Conservation (phyloP, 2,797 vertebrate genomes). For the Thripadectes ignobilis region DNA sequence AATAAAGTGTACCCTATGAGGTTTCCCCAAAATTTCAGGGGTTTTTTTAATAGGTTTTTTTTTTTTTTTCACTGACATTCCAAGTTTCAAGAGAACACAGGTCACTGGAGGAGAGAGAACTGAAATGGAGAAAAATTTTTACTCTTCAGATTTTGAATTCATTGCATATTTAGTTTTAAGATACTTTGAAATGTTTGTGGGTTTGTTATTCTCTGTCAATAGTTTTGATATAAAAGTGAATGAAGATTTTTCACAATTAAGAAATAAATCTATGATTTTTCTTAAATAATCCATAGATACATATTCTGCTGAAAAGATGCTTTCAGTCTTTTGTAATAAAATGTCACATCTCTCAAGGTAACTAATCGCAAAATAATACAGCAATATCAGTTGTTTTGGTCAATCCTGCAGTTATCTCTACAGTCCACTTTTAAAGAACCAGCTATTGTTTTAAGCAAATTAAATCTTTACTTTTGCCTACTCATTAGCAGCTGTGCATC, state of each 20-base stretch:
- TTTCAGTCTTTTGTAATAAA: background rate
- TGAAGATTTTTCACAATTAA: background rate
- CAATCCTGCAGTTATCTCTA: background rate
- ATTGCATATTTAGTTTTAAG: background rate
- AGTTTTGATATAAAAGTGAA: background rate
- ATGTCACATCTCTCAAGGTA: background rate
- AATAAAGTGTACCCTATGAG: background rate
- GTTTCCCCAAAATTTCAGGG: background rate
- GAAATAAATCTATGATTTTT: background rate
- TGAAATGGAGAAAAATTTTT: background rate
- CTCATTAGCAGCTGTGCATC: background rate
- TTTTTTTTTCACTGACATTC: background rate
- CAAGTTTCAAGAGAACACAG: background rate
- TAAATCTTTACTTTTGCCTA: background rate
- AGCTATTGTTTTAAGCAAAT: background rate
- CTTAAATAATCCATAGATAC: background rate
- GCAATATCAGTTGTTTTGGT: background rate
- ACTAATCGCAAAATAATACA: background rate
- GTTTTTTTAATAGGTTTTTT: too few species aligned
- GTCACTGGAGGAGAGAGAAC: background rate
- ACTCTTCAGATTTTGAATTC: background rate
- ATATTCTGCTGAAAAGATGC: background rate
- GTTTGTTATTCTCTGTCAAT: background rate
- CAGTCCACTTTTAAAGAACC: background rate
- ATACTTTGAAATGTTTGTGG: background rate